Conservation (phyloP, 2,113 vertebrate species). For the Sturnus vulgaris region DNA sequence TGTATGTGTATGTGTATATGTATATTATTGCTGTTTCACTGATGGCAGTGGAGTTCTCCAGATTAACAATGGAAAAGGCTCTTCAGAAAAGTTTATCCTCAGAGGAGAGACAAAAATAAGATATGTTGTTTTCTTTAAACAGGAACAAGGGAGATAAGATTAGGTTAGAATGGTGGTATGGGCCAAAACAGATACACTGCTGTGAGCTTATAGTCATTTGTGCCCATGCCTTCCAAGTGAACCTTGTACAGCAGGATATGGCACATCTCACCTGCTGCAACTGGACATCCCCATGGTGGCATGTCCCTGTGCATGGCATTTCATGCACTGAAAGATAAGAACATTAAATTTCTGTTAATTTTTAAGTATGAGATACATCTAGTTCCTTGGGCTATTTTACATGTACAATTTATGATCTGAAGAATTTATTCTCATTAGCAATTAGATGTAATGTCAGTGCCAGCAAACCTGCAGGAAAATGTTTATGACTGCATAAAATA, state of each 20-base stretch:
- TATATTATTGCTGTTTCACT: background rate
- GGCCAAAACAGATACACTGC: background rate
- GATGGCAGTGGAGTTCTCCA: background rate
- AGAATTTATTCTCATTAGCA: constrained; percentile 20
- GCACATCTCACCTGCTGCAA: background rate
- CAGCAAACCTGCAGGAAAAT: constrained; percentile 23
- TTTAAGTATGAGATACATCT: constrained; percentile 29
- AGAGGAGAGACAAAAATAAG: background rate
- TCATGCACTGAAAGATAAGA: background rate
- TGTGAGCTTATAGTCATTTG: background rate
- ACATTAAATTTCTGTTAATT: background rate
- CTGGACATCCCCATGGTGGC: background rate
- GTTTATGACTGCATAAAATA: background rate
- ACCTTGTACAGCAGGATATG: background rate
- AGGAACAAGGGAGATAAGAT: background rate
- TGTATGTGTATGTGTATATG: background rate
- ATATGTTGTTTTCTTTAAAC: accelerated
- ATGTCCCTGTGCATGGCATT: accelerated
- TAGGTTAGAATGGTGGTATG: background rate
- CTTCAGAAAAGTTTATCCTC: background rate
- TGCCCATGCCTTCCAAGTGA: background rate
- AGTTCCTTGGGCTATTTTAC: background rate
- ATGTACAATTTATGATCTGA: constrained; percentile 5
- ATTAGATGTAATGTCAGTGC: background rate
- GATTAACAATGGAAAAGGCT: background rate